Base-by-base conservation (phyloP, 2,113 vertebrate genomes). In the Origma solitaria region DNA sequence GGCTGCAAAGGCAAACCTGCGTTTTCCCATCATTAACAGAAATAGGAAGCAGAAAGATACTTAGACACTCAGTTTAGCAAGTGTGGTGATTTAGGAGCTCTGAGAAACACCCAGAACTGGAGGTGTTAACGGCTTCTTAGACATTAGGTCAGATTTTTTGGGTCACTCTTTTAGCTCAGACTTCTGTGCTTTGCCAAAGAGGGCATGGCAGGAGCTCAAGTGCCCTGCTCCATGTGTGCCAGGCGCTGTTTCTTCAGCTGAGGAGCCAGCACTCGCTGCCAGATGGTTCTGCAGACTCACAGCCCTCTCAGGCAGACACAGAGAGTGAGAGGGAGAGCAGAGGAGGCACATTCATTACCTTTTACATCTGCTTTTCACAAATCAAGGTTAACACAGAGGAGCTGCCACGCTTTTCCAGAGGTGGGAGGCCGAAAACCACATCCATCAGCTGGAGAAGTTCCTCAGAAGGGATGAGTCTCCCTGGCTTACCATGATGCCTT, bases 171-270 rank as follows among this genome's bases (percentile, higher is more conserved):
- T 68, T 15, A 33, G 17, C 31, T 88, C 58, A 79, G 44, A 19
- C 4, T 80, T 51, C 25, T 40, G 17, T 5, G 25, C 60, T 79
- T 93, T 70, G 28, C 23, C 56, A 35, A 14, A 68, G 66, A 38
- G 47, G 9, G 9, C 20, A 14, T 2, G 30, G 38, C 65, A 88
- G 65, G 51, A 53, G 6, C 16, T 38, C 9, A 2, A 33, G 37
- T 8, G 54, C 23, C n/a, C 33, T 76, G 33, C 28, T 61, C 1
- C 0, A 4, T 2, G 5, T 11, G 15, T 38, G 25, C 51, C 56
- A 62, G 78, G 2, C 1, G 1, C 4, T 60, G 42, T 20, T 71
- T 44, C 57, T 79, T 58, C 80, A 86, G 80, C 10, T 35, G n/a
- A 82, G 21, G 30, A 82, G 47, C 49, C 83, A 88, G 20, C 5